Evolutionary conservation across 2,888 invertebrate species (phyloP).

Genomic region (Dynastes maya): DNA sequence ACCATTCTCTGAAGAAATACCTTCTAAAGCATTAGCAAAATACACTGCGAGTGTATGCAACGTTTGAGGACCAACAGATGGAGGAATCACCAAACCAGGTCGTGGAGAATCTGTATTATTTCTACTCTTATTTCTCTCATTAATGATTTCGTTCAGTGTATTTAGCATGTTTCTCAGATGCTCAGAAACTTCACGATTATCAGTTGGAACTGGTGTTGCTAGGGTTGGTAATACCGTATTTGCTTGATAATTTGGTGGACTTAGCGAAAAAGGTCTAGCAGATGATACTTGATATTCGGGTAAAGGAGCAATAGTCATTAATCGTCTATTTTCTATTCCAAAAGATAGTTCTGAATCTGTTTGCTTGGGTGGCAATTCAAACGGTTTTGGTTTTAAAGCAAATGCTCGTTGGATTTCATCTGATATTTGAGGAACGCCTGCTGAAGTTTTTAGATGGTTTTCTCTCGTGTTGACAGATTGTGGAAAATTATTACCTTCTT

Average conservation of each 20-base stretch:
- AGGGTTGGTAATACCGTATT: conserved; percentile 58
- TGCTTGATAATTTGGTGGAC: conserved; percentile 1
- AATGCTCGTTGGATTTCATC: conserved; percentile 37
- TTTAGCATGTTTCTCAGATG: conserved; percentile 78
- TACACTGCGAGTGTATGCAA: conserved; percentile 86
- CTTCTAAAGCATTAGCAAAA: conserved; percentile 82
- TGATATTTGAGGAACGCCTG: conserved; percentile 40
- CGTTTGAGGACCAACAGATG: conserved; percentile 84
- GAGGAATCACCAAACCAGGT: conserved; percentile 80
- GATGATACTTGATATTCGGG: conserved; percentile 63
- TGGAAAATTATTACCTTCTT: conserved; percentile 10
- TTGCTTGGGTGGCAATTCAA: conserved; percentile 48
- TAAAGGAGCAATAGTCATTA: conserved; percentile 8
- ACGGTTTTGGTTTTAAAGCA: conserved; percentile 49
- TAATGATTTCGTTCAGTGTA: conserved; percentile 77
- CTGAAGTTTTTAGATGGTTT: conserved; percentile 28
- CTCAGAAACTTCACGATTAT: conserved; percentile 69
- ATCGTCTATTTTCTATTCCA: neutral
- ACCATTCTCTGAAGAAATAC: conserved; percentile 69
- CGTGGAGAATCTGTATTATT: conserved; percentile 72
- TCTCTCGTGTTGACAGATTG: neutral
- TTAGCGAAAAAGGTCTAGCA: conserved; percentile 64
- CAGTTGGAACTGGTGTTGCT: conserved; percentile 68
- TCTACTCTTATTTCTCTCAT: conserved; percentile 70
- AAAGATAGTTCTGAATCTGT: neutral